Evolutionary conservation across 2,888 invertebrate genomes (phyloP).

Genomic region (Sepioteuthis lessoniana): DNA sequence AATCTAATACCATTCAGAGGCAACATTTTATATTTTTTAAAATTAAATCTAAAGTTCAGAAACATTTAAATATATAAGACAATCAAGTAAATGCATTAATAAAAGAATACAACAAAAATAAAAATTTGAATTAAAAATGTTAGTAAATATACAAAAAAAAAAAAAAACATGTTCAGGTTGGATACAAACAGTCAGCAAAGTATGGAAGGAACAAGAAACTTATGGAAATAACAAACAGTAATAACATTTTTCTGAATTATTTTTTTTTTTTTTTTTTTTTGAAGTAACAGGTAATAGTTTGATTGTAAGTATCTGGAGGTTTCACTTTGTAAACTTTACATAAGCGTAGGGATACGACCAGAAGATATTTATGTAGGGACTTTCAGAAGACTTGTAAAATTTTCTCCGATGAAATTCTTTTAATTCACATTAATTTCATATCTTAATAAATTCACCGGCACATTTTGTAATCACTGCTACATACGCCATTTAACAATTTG

Average conservation of each 20-base stretch:
- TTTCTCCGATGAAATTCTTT: background rate
- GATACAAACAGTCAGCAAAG: background rate
- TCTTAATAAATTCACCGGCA: constrained; percentile 15
- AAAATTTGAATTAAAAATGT: constrained; percentile 25
- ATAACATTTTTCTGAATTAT: constrained; percentile 1
- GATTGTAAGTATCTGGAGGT: constrained; percentile 8
- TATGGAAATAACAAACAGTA: background rate
- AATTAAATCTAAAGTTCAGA: background rate
- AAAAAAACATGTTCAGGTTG: background rate
- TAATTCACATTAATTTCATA: background rate
- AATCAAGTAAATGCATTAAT: background rate
- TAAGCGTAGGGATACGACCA: background rate
- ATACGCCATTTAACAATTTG: background rate
- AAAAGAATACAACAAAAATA: constrained; percentile 23
- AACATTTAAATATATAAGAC: background rate
- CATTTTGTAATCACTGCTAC: background rate
- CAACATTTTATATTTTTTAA: background rate
- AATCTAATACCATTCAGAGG: background rate
- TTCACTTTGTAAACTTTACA: background rate
- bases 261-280: too few species aligned
- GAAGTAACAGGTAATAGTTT: background rate
- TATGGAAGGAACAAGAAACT: constrained; percentile 24
- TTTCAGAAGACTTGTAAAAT: background rate
- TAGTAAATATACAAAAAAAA: background rate
- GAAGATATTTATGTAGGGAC: constrained; percentile 6